Evolutionary conservation across 2,113 vertebrate genomes (phyloP), one percentile per base, ranked within the genome.

Genomic region (Nothoprocta pentlandii): DNA sequence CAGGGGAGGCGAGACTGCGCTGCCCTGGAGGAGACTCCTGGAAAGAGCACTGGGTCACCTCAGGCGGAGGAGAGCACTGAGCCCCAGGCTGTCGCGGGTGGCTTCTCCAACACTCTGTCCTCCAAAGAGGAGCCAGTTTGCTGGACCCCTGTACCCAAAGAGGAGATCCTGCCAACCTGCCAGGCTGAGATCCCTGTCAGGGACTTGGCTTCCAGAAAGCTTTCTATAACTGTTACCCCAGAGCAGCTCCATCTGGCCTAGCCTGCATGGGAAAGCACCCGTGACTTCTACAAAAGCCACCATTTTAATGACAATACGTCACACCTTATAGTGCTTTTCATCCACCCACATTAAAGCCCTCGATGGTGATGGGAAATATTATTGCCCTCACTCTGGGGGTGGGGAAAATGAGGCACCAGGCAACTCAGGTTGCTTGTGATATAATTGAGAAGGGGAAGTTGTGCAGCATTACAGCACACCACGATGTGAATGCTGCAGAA

Each of bases 261-360:
- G 2, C 41, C 46, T 47, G 22, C 26, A 30, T 10, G 34, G 0
- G 0, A 78, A 75, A 89, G 28, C 36, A 92, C 28, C 69, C 66
- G 64, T 15, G 16, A 6, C 3, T 17, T n/a, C 70, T 87, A 66
- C 26, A 23, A 46, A 74, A 90, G 63, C 11, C 61, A 78, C 26
- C 28, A 39, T 39, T 70, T 67, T 67, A 71, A 34, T 34, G 54
- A 42, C 63, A 34, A 39, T 39, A 34, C 47, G 34, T 78, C 36
- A 56, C 25, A 81, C 62, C 14, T 92, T 32, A 17, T 12, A 71
- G 23, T 32, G 28, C 20, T 78, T 76, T 91, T 79, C 53, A 81
- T 63, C 42, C 69, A 68, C 25, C 16, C 42, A 58, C 22, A 14
- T 61, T 17, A 64, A n/a, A 78, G 51, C 7, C 15, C 28, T 54